Percentiles rank a stretch among this genome's conserved stretches.
These are phyloP conservation scores for Rhinophrynus dorsalis DNA, from an alignment of 2,797 vertebrate species.

Conservation along the genomic window DNA sequence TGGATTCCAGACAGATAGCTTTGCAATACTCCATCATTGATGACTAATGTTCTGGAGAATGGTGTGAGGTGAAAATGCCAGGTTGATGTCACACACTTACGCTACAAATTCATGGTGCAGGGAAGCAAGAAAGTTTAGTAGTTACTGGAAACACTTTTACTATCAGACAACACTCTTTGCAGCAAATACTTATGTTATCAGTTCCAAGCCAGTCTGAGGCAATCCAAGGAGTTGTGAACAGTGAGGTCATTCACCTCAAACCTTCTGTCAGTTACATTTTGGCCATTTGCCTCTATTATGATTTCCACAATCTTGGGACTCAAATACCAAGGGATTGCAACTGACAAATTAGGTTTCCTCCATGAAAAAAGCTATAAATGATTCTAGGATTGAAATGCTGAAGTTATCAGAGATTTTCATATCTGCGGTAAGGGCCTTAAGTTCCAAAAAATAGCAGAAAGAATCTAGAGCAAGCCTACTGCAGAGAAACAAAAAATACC, in stretches of 20 bases:
- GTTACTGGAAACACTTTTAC: constrained; percentile 4
- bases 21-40: not conserved
- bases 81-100: not conserved
- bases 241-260: not conserved
- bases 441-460: too few relatives aligned
- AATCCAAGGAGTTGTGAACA: not conserved
- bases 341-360: not conserved
- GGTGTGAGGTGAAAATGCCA: not conserved
- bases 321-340: not conserved
- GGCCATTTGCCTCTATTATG: not conserved
- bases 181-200: constrained; percentile 23
- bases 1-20: too few relatives aligned
- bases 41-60: not conserved
- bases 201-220: not conserved
- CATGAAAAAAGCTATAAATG: not conserved
- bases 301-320: not conserved
- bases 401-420: too few relatives aligned
- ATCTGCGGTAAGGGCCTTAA: too few relatives aligned
- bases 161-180: constrained; percentile 16
- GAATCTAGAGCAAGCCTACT: too few relatives aligned
- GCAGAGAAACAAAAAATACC: too few relatives aligned
- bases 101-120: not conserved
- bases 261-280: not conserved
- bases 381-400: too few relatives aligned
- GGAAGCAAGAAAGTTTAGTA: not conserved